These are phyloP conservation scores for Thinocorus orbignyianus DNA, from an alignment of 2,113 vertebrate genomes.

Conservation along the genomic window DNA sequence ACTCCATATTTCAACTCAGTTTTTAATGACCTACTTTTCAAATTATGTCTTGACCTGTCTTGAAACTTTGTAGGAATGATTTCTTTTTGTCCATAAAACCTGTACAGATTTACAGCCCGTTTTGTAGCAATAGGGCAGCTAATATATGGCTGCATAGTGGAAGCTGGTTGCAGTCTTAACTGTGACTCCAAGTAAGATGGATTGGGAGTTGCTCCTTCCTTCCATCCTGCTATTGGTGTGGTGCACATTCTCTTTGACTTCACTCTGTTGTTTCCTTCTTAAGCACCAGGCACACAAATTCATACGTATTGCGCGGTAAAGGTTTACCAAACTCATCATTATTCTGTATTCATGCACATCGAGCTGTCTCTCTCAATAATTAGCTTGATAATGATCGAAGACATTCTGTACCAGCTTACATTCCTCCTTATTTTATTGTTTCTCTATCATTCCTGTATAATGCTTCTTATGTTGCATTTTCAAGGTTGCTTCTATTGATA, in stretches of 20 bases:
- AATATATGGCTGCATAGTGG: background rate
- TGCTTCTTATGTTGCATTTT: background rate
- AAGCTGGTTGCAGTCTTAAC: background rate
- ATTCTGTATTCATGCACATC: background rate
- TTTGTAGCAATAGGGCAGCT: background rate
- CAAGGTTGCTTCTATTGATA: conserved; percentile 16
- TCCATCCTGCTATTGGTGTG: background rate
- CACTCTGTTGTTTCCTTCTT: background rate
- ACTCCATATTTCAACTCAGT: background rate
- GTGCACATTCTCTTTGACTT: background rate
- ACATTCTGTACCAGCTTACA: background rate
- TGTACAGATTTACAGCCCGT: background rate
- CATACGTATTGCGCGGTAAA: background rate
- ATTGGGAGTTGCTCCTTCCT: background rate
- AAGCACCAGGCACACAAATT: background rate
- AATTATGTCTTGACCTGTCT: background rate
- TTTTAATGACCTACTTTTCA: background rate
- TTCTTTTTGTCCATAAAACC: background rate
- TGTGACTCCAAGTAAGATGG: background rate
- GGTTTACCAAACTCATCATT: background rate
- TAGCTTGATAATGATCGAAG: conserved; percentile 29
- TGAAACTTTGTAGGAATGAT: background rate
- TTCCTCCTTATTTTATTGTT: background rate
- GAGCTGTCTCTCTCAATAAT: conserved; percentile 7
- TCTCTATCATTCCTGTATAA: background rate